These are phyloP conservation scores for Reinhardtius hippoglossoides DNA, from an alignment of 2,113 vertebrate species.

Conservation along the genomic window DNA sequence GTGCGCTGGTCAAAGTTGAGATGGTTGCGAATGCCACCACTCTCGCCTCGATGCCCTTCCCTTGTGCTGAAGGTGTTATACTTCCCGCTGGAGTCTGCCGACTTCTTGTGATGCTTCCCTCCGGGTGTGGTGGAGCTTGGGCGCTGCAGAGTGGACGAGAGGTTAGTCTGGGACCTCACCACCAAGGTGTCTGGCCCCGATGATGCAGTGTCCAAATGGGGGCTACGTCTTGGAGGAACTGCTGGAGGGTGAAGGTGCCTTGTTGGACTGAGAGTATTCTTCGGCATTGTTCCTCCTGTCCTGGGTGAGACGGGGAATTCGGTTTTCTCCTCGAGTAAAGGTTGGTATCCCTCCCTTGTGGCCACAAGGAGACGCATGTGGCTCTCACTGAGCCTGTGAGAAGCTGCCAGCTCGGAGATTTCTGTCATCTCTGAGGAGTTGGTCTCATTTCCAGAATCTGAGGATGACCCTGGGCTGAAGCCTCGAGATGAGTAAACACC, in stretches of 20 bases:
- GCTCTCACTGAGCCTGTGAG: constrained; percentile 91
- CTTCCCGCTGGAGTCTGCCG: constrained; percentile 84
- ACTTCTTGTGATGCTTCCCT: constrained; percentile 86
- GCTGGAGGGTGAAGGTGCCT: constrained; percentile 87
- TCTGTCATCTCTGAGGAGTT: constrained; percentile 99
- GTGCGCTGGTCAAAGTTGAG: constrained; percentile 90
- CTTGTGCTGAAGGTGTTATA: constrained; percentile 90
- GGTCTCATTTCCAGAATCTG: constrained; percentile 98
- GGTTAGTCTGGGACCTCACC: constrained; percentile 88
- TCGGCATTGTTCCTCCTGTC: constrained; percentile 83
- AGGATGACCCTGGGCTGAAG: constrained; percentile 95
- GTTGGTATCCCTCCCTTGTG: constrained; percentile 92
- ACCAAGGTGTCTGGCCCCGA: constrained; percentile 88
- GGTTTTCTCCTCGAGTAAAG: constrained; percentile 91
- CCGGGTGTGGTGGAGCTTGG: constrained; percentile 74
- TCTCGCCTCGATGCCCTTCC: constrained; percentile 83
- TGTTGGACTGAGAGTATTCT: constrained; percentile 82
- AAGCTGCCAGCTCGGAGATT: constrained; percentile 90
- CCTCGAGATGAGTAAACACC: constrained; percentile 93
- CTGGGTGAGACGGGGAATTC: constrained; percentile 89
- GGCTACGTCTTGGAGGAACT: constrained; percentile 92
- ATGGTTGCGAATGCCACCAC: constrained; percentile 73
- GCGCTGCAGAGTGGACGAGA: constrained; percentile 89
- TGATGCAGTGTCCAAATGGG: constrained; percentile 86
- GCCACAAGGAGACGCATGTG: constrained; percentile 91